Base-by-base conservation (phyloP, 1,140 invertebrate genomes). In the Hyposmocoma kahamanoa region DNA sequence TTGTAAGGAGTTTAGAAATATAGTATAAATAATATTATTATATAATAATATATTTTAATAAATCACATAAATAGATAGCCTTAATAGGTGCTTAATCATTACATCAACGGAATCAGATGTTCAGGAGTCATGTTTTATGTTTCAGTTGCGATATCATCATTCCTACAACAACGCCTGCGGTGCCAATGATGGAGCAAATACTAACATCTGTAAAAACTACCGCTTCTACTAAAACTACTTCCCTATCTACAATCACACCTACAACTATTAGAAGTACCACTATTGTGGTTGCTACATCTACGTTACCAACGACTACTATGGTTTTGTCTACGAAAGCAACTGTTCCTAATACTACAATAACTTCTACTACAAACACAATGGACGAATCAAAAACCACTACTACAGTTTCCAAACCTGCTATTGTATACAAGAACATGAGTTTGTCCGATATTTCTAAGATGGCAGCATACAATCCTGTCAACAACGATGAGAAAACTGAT, bases 121-220 rank as follows among this genome's bases (percentile, higher is more conserved):
- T n/a, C n/a, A n/a, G n/a, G n/a, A n/a, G n/a, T n/a, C n/a, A n/a
- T 34, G 21, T 42, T 50, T 52, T 59, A 45, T 38, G 56, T 59
- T 84, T 78, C 76, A 80, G 74, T 71, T 84, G 81, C 64, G 64
- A 79, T 57, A 53, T 58, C 48, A 64, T 72, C 72, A 74, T 78
- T 66, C 52, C 65, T 41, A 67, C 71, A 42, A 67, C 62, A 21
- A 65, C 59, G 56, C 58, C 62, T 26, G 34, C 70, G 56, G 68
- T 68, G 30, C 62, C 66, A 49, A 56, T 62, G 51, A 62, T 67
- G 59, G 65, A 71, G 65, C 67, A 80, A 62, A 42, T 72, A 80
- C 72, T 81, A 79, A 82, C 72, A 59, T 67, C 67, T 49, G 58
- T 56, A 41, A 72, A 68, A 62, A 59, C 72, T 64, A 64, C 43